A percentile compares a stretch with the other conserved stretches of the same genome.
phyloP scores from a whole-genome alignment of 1,140 invertebrate genomes.

The Drosophila arawakana region DNA sequence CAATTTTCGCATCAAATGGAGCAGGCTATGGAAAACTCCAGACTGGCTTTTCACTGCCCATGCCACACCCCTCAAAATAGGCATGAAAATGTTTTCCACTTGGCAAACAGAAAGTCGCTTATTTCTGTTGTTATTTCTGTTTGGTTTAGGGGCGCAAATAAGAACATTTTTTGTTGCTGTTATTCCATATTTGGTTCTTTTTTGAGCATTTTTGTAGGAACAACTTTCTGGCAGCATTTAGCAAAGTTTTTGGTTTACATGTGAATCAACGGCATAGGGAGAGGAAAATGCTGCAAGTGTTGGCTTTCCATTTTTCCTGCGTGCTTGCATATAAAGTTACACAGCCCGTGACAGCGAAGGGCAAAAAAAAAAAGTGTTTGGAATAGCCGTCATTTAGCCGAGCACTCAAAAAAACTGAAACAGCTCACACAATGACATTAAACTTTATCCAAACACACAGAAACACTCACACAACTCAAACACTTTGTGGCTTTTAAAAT shows the following conservation, averaged over 20 bases:
- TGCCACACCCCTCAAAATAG: conserved; percentile 30
- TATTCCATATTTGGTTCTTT: conserved; percentile 40
- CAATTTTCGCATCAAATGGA: conserved; percentile 74
- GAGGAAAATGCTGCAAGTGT: conserved; percentile 28
- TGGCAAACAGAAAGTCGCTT: conserved; percentile 63
- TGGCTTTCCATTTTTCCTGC: background rate
- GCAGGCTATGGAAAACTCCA: conserved; percentile 23
- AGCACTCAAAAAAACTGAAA: conserved; percentile 33
- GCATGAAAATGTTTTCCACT: conserved; percentile 76
- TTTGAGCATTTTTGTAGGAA: conserved; percentile 47
- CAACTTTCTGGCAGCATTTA: conserved; percentile 68
- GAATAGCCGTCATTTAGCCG: conserved; percentile 23
- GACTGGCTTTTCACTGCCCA: background rate
- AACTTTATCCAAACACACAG: conserved; percentile 38
- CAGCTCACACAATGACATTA: conserved; percentile 51
- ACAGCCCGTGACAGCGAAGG: conserved; percentile 16
- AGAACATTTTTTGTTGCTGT: conserved; percentile 46
- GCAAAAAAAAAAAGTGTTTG: conserved; percentile 18
- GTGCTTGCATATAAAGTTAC: conserved; percentile 23
- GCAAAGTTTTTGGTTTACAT: conserved; percentile 57
- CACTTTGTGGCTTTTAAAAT: conserved; percentile 51
- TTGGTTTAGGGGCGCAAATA: conserved; percentile 58
- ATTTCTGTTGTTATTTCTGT: conserved; percentile 43
- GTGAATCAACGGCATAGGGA: conserved; percentile 42
- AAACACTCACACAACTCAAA: conserved; percentile 27